Evolutionary conservation across 1,140 invertebrate genomes (phyloP), one percentile per base, ranked within the genome.

Genomic region (Scaptodrosophila lebanonensis): DNA sequence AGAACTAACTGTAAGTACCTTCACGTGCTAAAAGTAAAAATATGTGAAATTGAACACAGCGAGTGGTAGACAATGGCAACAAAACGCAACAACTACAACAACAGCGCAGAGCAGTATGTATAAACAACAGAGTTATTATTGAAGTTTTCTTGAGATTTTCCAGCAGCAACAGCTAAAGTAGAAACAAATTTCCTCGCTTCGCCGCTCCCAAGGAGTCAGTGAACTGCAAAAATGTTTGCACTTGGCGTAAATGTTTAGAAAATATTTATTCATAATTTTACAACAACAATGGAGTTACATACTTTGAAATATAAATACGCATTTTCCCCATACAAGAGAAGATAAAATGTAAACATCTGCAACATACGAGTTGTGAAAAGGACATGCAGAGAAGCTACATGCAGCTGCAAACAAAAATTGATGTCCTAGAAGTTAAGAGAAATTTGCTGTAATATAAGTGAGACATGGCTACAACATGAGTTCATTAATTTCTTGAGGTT

Each of bases 71-170:
- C 60, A 63, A 63, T 63, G 53, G 45, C 22, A 25, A 25, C 22
- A 25, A 50, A 59, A 35, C 11, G 48, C 54, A 52, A 47, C 70
- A 72, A 62, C 59, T 59, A 57, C 47, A 32, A 35, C 33, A 25
- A 8, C 3, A 25, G 3, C 8, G 3, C 22, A 8, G 22, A 25
- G 22, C 22, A 25, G 3, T 25, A n/a, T n/a, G n/a, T n/a, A n/a
- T 8, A 44, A 45, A 40, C 56, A 51, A 59, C 65, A 59, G 75
- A 73, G 69, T 82, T 79, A 79, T 79, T 75, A 79, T 79, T 79
- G 45, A 82, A 82, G 75, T 71, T 68, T 77, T 77, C 70, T 64
- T 53, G 69, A 76, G 62, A 59, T 59, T 25, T 7, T 16, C 29
- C 18, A 56, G 8, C 39, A 49, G 13, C 20, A 30, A 48, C n/a